Base-by-base conservation (phyloP, 1,140 invertebrate genomes). In the Gerris buenoi region DNA sequence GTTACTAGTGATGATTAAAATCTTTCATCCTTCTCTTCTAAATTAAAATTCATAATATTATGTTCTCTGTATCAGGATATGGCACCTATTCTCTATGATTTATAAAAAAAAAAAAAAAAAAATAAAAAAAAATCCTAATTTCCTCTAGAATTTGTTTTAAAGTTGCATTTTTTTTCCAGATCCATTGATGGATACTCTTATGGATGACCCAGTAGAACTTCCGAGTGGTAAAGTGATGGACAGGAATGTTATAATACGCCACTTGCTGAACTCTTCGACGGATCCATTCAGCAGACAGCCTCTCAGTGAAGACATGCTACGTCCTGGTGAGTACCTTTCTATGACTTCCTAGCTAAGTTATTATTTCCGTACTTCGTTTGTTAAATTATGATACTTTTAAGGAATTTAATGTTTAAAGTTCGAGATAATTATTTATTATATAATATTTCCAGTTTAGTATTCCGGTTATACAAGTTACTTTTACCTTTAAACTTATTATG, bases 251-350 rank as follows among this genome's bases (percentile, higher is more conserved):
- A 98, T 99, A 64, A 84, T 92, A 70, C 83, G 91, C 66, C 95
- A 98, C 82, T 84, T 99, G 73, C 83, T 98, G 62, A 97, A 97
- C 77, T 96, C 93, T 71, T 88, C 87, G 71, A 97, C 93, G 0
- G 95, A 99, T 84, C 96, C 96, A 1, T 99, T 99, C 79, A 98
- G 95, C 76, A 81, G 96, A 59, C 93, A 97, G 77, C 89, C 89
- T 3, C 83, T 98, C 5, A 91, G 86, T 58, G 91, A 93, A 79
- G 90, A 93, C 69, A 88, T 92, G 84, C 81, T 97, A 25, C 79
- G 81, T 62, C 86, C 88, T 76, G 86, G 88, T 90, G 77, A 79
- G 73, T 71, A 56, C 64, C 26, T 28, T 33, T 25, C 33, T 25
- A 67, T 29, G 27, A 22, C 33, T 63, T 22, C 15, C 26, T n/a